Conservation (phyloP, 2,113 vertebrate species). For the Nothocercus nigrocapillus region DNA sequence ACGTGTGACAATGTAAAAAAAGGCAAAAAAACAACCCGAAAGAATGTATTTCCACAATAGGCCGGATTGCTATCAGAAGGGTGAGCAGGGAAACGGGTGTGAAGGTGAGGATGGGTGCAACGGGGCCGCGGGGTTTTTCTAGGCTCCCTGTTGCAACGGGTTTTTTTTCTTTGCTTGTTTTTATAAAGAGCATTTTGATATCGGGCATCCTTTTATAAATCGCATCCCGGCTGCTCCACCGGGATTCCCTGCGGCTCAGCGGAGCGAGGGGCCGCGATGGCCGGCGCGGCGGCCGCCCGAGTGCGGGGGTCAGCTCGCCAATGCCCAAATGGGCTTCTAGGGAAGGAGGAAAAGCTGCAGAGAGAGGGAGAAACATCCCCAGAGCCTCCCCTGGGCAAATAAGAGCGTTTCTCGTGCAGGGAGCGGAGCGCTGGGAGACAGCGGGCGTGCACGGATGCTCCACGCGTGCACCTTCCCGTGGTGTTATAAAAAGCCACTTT, state of each 20-base stretch:
- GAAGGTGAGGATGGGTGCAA: accelerated
- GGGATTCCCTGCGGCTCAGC: no score
- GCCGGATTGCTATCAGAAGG: neutral
- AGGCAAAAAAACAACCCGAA: no score
- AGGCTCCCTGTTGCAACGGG: accelerated
- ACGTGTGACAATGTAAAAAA: constrained; percentile 80
- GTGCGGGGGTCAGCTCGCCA: no score
- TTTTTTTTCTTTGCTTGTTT: neutral
- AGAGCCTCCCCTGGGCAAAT: neutral
- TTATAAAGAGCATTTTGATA: constrained; percentile 65
- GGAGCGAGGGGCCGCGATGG: no score
- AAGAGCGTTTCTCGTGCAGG: neutral
- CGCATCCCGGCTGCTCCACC: no score
- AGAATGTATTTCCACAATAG: neutral
- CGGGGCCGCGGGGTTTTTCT: neutral
- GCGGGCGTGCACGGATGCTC: neutral
- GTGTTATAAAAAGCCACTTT: neutral
- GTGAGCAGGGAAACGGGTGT: neutral
- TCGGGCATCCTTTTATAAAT: constrained; percentile 13
- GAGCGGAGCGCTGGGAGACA: no score
- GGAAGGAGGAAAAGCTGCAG: neutral
- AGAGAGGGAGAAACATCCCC: neutral
- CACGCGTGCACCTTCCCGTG: neutral
- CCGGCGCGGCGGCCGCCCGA: no score
- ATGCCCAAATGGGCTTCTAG: neutral